phyloP scores from a whole-genome alignment of 2,113 vertebrate species.

The Aegithalos caudatus region DNA sequence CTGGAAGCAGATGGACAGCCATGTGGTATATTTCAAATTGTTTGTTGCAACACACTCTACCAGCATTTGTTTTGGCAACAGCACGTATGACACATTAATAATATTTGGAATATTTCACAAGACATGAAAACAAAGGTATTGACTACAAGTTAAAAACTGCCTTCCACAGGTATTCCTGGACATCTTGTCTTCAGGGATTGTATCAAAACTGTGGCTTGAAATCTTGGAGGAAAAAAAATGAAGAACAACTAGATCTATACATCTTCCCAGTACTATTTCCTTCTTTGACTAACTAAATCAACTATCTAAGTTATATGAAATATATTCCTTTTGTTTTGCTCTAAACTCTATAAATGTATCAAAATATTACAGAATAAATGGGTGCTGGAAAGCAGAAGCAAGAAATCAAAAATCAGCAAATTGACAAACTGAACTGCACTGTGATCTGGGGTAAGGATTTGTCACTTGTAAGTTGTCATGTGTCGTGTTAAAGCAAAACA shows the following conservation, averaged over 20 bases:
- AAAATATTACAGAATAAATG: not conserved
- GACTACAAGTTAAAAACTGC: not conserved
- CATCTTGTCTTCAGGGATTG: not conserved
- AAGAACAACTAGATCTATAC: not conserved
- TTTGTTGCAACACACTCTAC: not conserved
- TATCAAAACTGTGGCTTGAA: not conserved
- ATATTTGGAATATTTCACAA: not conserved
- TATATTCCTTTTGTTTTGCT: not conserved
- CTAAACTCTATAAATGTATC: not conserved
- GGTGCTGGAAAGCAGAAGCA: not conserved
- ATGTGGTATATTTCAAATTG: not conserved
- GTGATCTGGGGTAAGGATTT: not conserved
- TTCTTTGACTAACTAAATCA: not conserved
- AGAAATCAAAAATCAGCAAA: not conserved
- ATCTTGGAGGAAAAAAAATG: not conserved
- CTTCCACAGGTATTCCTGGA: not conserved
- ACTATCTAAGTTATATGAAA: not conserved
- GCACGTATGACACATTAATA: not conserved
- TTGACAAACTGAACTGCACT: not conserved
- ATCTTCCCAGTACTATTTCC: not conserved
- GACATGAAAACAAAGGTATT: not conserved
- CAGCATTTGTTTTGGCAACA: not conserved
- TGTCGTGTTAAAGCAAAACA: not conserved
- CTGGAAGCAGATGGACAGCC: constrained; percentile 21
- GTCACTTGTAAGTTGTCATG: not conserved